A percentile compares a stretch with the other conserved stretches of the same genome.
These are phyloP conservation scores for Apogon talboti DNA, from an alignment of 2,797 vertebrate species.

Conservation along the genomic window DNA sequence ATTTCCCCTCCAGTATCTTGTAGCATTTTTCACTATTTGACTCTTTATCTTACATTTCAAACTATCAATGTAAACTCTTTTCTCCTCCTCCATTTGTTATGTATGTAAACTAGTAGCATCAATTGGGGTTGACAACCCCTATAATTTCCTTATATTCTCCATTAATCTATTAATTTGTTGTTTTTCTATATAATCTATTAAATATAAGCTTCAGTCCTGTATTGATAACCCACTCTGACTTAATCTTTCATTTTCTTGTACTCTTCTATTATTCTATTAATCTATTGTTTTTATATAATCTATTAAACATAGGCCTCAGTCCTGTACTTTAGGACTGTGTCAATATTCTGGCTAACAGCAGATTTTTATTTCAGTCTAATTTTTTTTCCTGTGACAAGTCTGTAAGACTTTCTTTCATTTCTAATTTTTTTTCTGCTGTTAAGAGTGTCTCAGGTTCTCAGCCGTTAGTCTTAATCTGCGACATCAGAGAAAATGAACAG, in stretches of 20 bases:
- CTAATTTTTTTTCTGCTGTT: slow-evolving; percentile 6
- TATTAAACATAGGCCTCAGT: too few species aligned
- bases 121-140: too few species aligned
- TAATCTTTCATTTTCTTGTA: too few species aligned
- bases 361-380: slow-evolving; percentile 24
- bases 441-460: slow-evolving; percentile 11
- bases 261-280: too few species aligned
- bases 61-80: slow-evolving; percentile 14
- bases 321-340: slow-evolving; percentile 21
- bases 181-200: slow-evolving; percentile 20
- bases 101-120: too few species aligned
- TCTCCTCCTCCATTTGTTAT: slow-evolving; percentile 25
- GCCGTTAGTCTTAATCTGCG: background rate
- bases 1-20: background rate
- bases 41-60: slow-evolving; percentile 13
- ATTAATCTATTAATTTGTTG: too few species aligned
- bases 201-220: slow-evolving; percentile 36
- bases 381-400: slow-evolving; percentile 14
- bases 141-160: too few species aligned
- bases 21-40: background rate
- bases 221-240: slow-evolving; percentile 23
- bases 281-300: too few species aligned
- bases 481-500: slow-evolving; percentile 3
- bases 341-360: slow-evolving; percentile 15
- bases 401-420: slow-evolving; percentile 14